Evolutionary conservation across 1,140 invertebrate species (phyloP).

Genomic region (Achroia grisella): DNA sequence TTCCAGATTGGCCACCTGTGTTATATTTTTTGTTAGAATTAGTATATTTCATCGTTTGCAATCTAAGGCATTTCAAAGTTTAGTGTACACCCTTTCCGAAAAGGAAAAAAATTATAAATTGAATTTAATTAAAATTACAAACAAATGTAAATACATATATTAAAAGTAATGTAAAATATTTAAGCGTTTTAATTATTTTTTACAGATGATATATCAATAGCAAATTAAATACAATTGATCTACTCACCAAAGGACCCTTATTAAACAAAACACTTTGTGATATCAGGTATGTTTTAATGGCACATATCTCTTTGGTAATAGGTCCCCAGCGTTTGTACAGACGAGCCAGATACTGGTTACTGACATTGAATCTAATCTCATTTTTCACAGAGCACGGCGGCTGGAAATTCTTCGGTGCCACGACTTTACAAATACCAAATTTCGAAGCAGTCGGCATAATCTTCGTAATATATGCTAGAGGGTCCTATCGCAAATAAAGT

Average conservation of each 20-base stretch:
- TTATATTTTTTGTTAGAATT: too few relatives aligned
- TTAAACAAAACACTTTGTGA: constrained; percentile 85
- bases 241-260: constrained; percentile 82
- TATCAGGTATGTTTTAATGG: constrained; percentile 88
- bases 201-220: too few relatives aligned
- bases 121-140: too few relatives aligned
- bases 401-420: constrained; percentile 91
- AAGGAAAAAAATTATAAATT: too few relatives aligned
- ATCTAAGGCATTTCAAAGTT: too few relatives aligned
- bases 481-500: constrained; percentile 79
- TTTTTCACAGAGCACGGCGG: constrained; percentile 90
- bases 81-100: too few relatives aligned
- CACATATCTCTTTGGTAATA: constrained; percentile 88
- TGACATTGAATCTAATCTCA: constrained; percentile 90
- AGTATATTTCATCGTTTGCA: too few relatives aligned
- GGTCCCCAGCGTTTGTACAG: constrained; percentile 93
- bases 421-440: constrained; percentile 91
- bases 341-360: constrained; percentile 94
- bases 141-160: too few relatives aligned
- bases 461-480: constrained; percentile 90
- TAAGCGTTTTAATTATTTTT: too few relatives aligned
- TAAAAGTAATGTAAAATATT: too few relatives aligned
- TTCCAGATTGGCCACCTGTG: constrained; percentile 91
- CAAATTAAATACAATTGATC: constrained; percentile 15
- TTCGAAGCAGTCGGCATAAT: constrained; percentile 86